A percentile compares a stretch with the other conserved stretches of the same genome.
phyloP scores from a whole-genome alignment of 2,888 invertebrate genomes.

The Acleris literana region DNA sequence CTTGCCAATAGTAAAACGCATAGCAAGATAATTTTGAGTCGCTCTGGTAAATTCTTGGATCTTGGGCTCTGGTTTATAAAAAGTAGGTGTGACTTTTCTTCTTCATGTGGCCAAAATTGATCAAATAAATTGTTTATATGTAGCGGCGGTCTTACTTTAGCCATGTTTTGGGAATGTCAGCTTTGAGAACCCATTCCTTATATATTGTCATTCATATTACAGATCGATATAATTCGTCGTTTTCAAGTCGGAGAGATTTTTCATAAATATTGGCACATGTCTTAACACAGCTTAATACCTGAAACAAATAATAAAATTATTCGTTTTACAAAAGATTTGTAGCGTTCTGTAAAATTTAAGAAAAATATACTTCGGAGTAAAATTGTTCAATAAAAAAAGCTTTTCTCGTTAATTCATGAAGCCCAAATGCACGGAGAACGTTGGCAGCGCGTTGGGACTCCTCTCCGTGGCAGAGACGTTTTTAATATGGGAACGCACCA shows the following conservation, averaged over 20 bases:
- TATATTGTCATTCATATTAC: slow-evolving; percentile 45
- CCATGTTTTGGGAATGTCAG: slow-evolving; percentile 80
- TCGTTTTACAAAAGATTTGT: neutral
- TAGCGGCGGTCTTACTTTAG: slow-evolving; percentile 73
- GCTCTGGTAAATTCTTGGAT: slow-evolving; percentile 48
- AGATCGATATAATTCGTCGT: neutral
- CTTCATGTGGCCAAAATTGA: slow-evolving; percentile 58
- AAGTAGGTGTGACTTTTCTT: slow-evolving; percentile 47
- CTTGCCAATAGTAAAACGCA: slow-evolving; percentile 64
- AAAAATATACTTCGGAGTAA: too few relatives aligned
- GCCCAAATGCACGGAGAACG: too few relatives aligned
- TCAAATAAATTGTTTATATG: slow-evolving; percentile 80
- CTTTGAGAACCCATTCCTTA: slow-evolving; percentile 74
- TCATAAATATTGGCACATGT: slow-evolving; percentile 17
- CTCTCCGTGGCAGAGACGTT: too few relatives aligned
- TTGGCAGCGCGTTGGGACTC: too few relatives aligned
- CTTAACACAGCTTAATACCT: slow-evolving; percentile 21
- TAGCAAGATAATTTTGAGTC: slow-evolving; percentile 62
- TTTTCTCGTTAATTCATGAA: too few relatives aligned
- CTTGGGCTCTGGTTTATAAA: slow-evolving; percentile 38
- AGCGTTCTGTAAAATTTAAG: too few relatives aligned
- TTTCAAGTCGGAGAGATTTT: neutral
- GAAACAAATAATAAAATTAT: slow-evolving; percentile 15
- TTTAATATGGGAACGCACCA: too few relatives aligned
- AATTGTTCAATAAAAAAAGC: too few relatives aligned